Percentiles rank a stretch among this genome's conserved stretches.
These are phyloP conservation scores for Brevimyrus niger DNA, from an alignment of 2,113 vertebrate species.

Conservation along the genomic window DNA sequence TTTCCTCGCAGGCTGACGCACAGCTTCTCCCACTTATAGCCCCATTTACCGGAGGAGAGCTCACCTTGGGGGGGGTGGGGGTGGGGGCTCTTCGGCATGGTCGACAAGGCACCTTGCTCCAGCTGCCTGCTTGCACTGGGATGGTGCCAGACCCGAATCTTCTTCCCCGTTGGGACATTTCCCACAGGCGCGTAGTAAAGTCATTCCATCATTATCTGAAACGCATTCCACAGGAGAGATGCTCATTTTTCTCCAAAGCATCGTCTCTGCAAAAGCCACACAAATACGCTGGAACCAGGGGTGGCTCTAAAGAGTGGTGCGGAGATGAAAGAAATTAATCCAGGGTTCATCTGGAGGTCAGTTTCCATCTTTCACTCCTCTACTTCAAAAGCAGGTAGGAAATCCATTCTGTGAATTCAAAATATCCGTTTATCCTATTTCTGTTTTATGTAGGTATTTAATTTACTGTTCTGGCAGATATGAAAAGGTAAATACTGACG, in stretches of 20 bases:
- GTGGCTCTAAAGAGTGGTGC: neutral
- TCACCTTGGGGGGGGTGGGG: neutral
- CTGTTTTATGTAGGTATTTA: neutral
- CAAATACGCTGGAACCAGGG: neutral
- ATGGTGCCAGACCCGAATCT: neutral
- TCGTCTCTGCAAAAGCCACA: neutral
- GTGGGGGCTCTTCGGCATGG: neutral
- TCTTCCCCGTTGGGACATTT: neutral
- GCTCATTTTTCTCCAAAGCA: neutral
- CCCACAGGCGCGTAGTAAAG: neutral
- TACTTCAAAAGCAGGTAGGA: neutral
- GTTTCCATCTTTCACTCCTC: neutral
- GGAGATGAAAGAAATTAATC: neutral
- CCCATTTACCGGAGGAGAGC: neutral
- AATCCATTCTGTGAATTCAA: neutral
- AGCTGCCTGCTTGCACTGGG: neutral
- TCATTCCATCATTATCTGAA: neutral
- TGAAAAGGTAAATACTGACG: neutral
- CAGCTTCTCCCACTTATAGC: slow-evolving; percentile 15
- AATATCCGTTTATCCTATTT: neutral
- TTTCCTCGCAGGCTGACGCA: neutral
- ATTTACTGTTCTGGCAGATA: neutral
- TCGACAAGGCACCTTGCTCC: neutral
- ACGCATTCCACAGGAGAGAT: neutral
- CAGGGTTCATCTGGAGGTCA: neutral